Evolutionary conservation across 2,797 vertebrate species (phyloP).

Genomic region (Varecia variegata): DNA sequence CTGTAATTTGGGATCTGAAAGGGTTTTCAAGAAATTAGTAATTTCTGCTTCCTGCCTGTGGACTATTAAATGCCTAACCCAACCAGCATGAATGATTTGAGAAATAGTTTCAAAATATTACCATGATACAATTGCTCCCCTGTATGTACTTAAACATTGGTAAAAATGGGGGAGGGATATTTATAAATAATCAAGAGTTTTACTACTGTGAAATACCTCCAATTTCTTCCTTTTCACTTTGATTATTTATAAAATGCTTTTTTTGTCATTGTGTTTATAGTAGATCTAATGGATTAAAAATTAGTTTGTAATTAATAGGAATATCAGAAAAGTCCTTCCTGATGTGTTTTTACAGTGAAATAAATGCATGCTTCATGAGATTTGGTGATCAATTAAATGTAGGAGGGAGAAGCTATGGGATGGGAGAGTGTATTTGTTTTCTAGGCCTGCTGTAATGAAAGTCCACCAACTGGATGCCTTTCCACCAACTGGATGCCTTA

Average conservation of each 20-base stretch:
- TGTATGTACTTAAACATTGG: not conserved
- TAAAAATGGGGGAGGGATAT: not conserved
- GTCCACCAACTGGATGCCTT: not conserved
- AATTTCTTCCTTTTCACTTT: not conserved
- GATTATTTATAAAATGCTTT: not conserved
- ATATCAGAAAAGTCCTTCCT: not conserved
- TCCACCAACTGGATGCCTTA: not conserved
- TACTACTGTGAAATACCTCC: not conserved
- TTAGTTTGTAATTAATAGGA: not conserved
- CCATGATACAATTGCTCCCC: not conserved
- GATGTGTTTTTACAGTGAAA: not conserved
- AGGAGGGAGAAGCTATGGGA: not conserved
- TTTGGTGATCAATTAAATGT: not conserved
- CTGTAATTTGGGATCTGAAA: not conserved
- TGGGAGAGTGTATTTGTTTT: not conserved
- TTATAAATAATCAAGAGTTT: not conserved
- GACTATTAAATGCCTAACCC: not conserved
- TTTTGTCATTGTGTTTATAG: not conserved
- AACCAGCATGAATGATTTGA: not conserved
- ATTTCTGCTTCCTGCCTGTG: not conserved
- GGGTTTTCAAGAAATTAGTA: not conserved
- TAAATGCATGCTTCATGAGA: not conserved
- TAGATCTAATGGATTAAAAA: not conserved
- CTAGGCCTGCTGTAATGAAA: not conserved
- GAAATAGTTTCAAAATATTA: constrained; percentile 21